These are phyloP conservation scores for Andrena bucephala DNA, from an alignment of 2,888 invertebrate genomes.

Conservation along the genomic window DNA sequence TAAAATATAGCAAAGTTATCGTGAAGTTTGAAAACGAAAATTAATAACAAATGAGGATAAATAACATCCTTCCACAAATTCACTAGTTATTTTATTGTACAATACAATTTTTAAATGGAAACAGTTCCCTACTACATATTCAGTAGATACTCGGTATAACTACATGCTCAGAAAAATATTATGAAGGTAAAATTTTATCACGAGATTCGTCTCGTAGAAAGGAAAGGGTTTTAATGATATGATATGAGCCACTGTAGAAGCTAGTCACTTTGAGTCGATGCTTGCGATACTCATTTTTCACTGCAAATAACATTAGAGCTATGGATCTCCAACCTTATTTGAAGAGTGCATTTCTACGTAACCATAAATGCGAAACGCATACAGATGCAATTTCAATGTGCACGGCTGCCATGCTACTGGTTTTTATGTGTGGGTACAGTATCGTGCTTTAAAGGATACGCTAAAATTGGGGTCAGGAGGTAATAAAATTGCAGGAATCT, in stretches of 20 bases:
- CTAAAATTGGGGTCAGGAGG: conserved; percentile 64
- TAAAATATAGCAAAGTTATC: background rate
- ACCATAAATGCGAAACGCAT: conserved; percentile 50
- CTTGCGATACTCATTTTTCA: background rate
- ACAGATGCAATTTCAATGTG: conserved; percentile 52
- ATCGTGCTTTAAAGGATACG: conserved; percentile 52
- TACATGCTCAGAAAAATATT: background rate
- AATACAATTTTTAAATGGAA: too few species aligned
- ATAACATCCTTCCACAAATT: too few species aligned
- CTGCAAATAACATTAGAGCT: conserved; percentile 26
- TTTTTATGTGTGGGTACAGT: conserved; percentile 30
- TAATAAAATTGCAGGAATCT: conserved; percentile 62
- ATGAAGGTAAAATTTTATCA: background rate
- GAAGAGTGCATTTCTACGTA: conserved; percentile 63
- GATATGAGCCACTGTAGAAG: background rate
- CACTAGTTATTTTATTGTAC: too few species aligned
- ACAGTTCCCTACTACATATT: too few species aligned
- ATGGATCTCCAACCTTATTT: conserved; percentile 55
- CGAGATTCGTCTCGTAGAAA: background rate
- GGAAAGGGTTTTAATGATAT: conserved; percentile 4
- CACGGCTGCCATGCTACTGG: conserved; percentile 37
- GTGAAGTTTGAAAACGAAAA: background rate
- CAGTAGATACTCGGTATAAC: background rate
- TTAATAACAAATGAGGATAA: too few species aligned
- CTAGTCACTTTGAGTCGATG: conserved; percentile 1